Evolutionary conservation across 2,797 vertebrate species (phyloP).

Genomic region (Antennarius maculatus): DNA sequence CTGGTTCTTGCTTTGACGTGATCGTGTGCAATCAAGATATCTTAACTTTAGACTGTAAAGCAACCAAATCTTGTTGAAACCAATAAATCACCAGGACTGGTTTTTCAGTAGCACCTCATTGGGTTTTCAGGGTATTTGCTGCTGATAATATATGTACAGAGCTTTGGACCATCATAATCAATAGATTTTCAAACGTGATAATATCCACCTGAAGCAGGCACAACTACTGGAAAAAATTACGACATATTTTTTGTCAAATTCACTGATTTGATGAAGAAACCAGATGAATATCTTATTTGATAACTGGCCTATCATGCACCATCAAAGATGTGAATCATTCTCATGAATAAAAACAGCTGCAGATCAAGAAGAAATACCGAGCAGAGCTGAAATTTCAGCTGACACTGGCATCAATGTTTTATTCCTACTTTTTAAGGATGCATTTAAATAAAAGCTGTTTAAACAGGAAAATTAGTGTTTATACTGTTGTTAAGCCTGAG

Average conservation of each 20-base stretch:
- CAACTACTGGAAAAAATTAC: background rate
- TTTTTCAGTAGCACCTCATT: background rate
- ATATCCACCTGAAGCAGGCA: background rate
- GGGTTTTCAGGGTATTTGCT: too few relatives aligned
- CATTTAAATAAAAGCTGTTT: background rate
- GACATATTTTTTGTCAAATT: background rate
- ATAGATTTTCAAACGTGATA: too few relatives aligned
- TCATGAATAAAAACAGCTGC: background rate
- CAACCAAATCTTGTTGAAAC: too few relatives aligned
- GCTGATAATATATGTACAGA: too few relatives aligned
- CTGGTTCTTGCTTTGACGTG: slow-evolving; percentile 26
- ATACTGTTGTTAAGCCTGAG: background rate
- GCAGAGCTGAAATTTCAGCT: background rate
- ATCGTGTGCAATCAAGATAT: background rate
- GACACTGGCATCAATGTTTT: background rate
- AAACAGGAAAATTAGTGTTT: background rate
- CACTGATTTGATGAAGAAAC: background rate
- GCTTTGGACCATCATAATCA: background rate
- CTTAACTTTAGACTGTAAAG: background rate
- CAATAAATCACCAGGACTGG: too few relatives aligned
- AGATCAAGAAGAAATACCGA: background rate
- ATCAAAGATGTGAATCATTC: background rate
- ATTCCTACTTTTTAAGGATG: background rate
- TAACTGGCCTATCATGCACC: background rate
- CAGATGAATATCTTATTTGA: background rate